These are phyloP conservation scores for Selene dorsalis DNA, from an alignment of 2,797 vertebrate genomes.

Conservation along the genomic window DNA sequence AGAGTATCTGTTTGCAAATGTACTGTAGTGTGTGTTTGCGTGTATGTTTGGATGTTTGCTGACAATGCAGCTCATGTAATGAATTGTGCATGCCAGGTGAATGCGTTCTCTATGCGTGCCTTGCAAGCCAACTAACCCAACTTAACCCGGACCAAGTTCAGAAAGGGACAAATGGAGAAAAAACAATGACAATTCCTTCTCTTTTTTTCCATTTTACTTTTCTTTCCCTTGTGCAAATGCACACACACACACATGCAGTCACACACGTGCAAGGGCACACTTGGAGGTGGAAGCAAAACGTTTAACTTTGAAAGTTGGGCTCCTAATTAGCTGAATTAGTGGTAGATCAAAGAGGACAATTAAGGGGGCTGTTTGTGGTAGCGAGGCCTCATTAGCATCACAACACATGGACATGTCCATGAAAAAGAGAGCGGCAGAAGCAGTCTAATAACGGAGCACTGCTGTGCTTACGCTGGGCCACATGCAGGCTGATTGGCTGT, in stretches of 20 bases:
- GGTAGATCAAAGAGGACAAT: constrained; percentile 95
- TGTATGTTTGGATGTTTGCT: constrained; percentile 27
- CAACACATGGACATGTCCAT: constrained; percentile 84
- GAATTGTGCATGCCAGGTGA: constrained; percentile 36
- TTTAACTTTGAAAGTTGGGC: constrained; percentile 82
- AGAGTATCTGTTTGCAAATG: constrained; percentile 42
- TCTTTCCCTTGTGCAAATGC: constrained; percentile 17
- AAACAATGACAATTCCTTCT: constrained; percentile 1
- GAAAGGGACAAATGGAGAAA: background rate
- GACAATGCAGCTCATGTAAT: constrained; percentile 28
- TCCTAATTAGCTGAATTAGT: constrained; percentile 89
- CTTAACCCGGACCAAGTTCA: constrained; percentile 15
- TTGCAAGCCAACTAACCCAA: constrained; percentile 8
- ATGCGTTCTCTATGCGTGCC: constrained; percentile 14
- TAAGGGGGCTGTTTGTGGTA: constrained; percentile 85
- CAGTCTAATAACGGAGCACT: constrained; percentile 73
- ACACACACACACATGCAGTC: background rate
- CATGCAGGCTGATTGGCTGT: constrained; percentile 70
- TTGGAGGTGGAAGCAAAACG: constrained; percentile 76
- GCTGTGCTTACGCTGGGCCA: constrained; percentile 61
- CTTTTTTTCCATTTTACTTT: constrained; percentile 43
- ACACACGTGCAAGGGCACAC: constrained; percentile 40
- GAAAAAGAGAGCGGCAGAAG: constrained; percentile 72
- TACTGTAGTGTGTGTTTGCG: constrained; percentile 1
- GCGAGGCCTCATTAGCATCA: constrained; percentile 92